phyloP scores from a whole-genome alignment of 2,113 vertebrate genomes.

The Hemiprocne comata region DNA sequence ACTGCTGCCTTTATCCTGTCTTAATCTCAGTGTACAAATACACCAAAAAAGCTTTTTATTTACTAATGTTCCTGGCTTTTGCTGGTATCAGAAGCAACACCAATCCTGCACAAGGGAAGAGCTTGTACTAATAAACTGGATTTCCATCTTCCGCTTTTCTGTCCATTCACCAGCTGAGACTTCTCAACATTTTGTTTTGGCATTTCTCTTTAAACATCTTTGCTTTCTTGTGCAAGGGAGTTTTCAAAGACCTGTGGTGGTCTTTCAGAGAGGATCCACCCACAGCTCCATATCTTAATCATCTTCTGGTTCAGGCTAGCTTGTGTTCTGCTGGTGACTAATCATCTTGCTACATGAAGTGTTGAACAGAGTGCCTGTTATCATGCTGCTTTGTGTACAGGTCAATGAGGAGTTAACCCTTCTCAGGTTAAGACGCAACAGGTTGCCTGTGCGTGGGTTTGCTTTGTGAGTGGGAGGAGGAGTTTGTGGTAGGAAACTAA shows the following conservation, averaged over 20 bases:
- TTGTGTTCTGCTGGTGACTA: slow-evolving; percentile 15
- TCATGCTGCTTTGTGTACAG: background rate
- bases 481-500: slow-evolving; percentile 56
- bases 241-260: slow-evolving; percentile 18
- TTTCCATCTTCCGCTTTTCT: slow-evolving; percentile 16
- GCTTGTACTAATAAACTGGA: slow-evolving; percentile 14
- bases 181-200: slow-evolving; percentile 15
- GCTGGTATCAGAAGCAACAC: background rate
- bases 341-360: background rate
- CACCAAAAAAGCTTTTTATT: background rate
- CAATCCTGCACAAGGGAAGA: background rate
- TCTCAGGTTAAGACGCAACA: background rate
- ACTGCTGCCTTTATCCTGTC: background rate
- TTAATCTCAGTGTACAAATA: background rate
- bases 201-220: slow-evolving; percentile 17
- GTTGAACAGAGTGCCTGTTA: slow-evolving; percentile 23
- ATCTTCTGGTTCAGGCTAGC: background rate
- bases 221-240: background rate
- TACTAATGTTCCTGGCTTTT: background rate
- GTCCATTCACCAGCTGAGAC: background rate
- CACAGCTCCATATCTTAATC: background rate
- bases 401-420: background rate
- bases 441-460: background rate
- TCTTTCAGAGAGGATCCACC: slow-evolving; percentile 16
- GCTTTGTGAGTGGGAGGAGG: background rate